Evolutionary conservation across 1,140 invertebrate genomes (phyloP), one percentile per base, ranked within the genome.

Genomic region (Ctenoplectra terminalis): DNA sequence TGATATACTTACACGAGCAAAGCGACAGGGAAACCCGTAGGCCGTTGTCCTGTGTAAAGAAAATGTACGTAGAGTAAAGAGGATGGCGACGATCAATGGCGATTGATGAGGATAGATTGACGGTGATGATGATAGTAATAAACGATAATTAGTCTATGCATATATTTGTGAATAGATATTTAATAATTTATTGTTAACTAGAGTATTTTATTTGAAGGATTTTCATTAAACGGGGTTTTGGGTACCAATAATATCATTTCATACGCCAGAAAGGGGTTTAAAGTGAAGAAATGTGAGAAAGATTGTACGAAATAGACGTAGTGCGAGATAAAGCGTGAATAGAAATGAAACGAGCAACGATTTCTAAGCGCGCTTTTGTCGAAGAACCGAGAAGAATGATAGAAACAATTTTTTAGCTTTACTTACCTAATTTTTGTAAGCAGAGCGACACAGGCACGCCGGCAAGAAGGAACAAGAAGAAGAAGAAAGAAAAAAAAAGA

Each of bases 151-250:
- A 89, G 79, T 84, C 75, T 91, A 90, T 91, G 85, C 88, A 91
- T 93, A 92, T 89, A 88, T 89, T 90, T 93, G 92, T 93, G 92
- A 93, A 93, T 93, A 93, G 90, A 92, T 92, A 93, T 93, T 93
- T 93, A 93, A 93, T 93, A 93, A 93, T 93, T 93, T 93, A 93
- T 93, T 92, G 88, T 92, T 92, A 90, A 90, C 83, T 92, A 93
- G 88, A 90, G 78, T 90, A 91, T 88, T 88, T 92, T 92, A 86
- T 92, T 91, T 88, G 56, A 69, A 88, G 26, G 81, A 83, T 86
- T 91, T 71, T 84, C 64, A 85, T 88, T 83, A 89, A 88, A 90
- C 76, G 84, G 82, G 87, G 81, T 90, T 90, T 88, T 87, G 90
- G 91, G 90, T 90, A 89, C 73, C 74, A 86, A 82, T 90, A 88